Percentiles rank a stretch among this genome's conserved stretches.
Evolutionary conservation across 2,113 vertebrate genomes (phyloP).

Genomic region (Oplegnathus fasciatus): DNA sequence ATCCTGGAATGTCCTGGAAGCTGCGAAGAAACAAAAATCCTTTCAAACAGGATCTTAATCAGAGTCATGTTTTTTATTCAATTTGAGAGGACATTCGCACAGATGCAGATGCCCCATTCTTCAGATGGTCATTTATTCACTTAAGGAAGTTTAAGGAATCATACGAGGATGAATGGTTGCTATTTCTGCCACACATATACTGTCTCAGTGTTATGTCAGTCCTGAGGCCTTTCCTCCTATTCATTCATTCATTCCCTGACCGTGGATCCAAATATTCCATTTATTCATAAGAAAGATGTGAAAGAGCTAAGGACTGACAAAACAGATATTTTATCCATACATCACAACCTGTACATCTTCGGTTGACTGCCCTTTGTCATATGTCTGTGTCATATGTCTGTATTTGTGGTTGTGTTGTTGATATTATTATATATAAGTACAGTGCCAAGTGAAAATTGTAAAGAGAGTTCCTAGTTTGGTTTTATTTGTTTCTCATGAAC

Average conservation of each 20-base stretch:
- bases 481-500: neutral
- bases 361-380: neutral
- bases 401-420: neutral
- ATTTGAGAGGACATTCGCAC: slow-evolving; percentile 76
- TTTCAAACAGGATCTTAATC: slow-evolving; percentile 81
- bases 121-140: slow-evolving; percentile 70
- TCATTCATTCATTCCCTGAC: neutral
- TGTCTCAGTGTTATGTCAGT: slow-evolving; percentile 17
- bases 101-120: slow-evolving; percentile 65
- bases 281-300: neutral
- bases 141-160: slow-evolving; percentile 55
- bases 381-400: neutral
- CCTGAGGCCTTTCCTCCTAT: slow-evolving; percentile 19
- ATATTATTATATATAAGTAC: neutral
- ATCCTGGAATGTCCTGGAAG: slow-evolving; percentile 82
- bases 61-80: slow-evolving; percentile 85
- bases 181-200: slow-evolving; percentile 37
- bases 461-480: neutral
- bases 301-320: neutral
- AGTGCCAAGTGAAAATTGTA: neutral
- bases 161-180: slow-evolving; percentile 49
- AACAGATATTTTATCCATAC: neutral
- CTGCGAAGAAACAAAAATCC: slow-evolving; percentile 66
- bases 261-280: neutral
- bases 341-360: neutral